A percentile compares a stretch with the other conserved stretches of the same genome.
phyloP scores from a whole-genome alignment of 2,888 invertebrate genomes.

The Netelia inedita region DNA sequence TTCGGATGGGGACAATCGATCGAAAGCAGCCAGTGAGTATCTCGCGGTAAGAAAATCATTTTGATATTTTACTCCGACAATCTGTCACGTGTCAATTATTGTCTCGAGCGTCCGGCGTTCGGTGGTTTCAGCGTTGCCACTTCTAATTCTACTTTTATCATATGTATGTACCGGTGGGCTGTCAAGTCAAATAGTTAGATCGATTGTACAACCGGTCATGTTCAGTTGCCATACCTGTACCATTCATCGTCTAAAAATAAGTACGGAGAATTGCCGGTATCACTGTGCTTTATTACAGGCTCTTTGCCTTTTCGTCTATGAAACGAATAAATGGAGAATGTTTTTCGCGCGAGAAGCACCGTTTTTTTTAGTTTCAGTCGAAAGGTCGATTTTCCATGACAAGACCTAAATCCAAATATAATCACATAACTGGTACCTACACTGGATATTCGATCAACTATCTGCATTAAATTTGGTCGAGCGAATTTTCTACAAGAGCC shows the following conservation, averaged over 20 bases:
- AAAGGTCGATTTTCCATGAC: too few species aligned
- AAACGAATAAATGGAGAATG: slow-evolving; percentile 21
- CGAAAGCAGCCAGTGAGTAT: neutral
- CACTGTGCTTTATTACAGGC: slow-evolving; percentile 21
- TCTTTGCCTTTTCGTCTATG: neutral
- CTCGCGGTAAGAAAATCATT: slow-evolving; percentile 48
- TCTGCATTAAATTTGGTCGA: too few species aligned
- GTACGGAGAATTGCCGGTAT: neutral
- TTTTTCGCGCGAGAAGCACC: too few species aligned
- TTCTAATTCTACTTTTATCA: slow-evolving; percentile 22
- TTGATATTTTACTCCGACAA: slow-evolving; percentile 34
- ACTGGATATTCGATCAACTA: too few species aligned
- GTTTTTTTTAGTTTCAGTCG: too few species aligned
- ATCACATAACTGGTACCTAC: too few species aligned
- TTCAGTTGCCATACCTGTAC: slow-evolving; percentile 22
- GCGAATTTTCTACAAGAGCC: too few species aligned
- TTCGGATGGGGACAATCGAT: slow-evolving; percentile 18
- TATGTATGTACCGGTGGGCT: neutral
- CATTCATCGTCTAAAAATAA: slow-evolving; percentile 63
- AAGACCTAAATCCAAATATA: too few species aligned
- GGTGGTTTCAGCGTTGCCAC: slow-evolving; percentile 18
- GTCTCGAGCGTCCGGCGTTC: slow-evolving; percentile 10
- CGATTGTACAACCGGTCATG: slow-evolving; percentile 54
- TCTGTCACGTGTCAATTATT: slow-evolving; percentile 61
- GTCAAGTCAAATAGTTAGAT: slow-evolving; percentile 34